These are phyloP conservation scores for Scelioninae gen. 1 DNA, from an alignment of 2,888 invertebrate genomes.

Conservation along the genomic window DNA sequence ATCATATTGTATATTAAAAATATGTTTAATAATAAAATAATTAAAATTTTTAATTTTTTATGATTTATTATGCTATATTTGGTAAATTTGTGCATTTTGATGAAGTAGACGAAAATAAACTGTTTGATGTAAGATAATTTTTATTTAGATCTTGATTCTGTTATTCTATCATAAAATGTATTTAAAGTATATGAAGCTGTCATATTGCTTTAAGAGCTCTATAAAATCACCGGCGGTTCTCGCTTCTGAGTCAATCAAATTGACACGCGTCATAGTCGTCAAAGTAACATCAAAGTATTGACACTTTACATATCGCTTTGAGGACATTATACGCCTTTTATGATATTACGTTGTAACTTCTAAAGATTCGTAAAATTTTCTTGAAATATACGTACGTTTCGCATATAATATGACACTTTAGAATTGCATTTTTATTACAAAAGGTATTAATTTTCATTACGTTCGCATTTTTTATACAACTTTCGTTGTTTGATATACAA, in stretches of 20 bases:
- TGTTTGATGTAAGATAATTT: conserved; percentile 12
- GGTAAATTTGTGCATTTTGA: no score
- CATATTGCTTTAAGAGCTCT: conserved; percentile 33
- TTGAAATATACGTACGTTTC: conserved; percentile 8
- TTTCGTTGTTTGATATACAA: background rate
- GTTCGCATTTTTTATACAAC: background rate
- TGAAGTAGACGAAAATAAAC: no score
- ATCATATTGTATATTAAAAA: no score
- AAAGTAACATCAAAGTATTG: conserved; percentile 32
- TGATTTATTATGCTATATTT: no score
- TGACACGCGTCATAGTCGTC: conserved; percentile 36
- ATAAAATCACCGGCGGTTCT: conserved; percentile 25
- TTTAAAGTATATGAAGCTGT: conserved; percentile 12
- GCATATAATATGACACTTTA: background rate
- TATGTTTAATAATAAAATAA: no score
- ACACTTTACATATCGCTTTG: conserved; percentile 38
- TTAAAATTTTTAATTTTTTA: no score
- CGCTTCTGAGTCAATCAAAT: conserved; percentile 32
- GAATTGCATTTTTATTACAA: background rate
- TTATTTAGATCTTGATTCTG: conserved; percentile 24
- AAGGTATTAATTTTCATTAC: background rate
- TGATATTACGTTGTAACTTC: conserved; percentile 8
- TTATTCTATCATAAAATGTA: conserved; percentile 15
- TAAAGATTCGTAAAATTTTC: conserved; percentile 28
- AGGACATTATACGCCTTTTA: conserved; percentile 26